A percentile compares a stretch with the other conserved stretches of the same genome.
Conservation (phyloP, 2,113 vertebrate genomes). For the Vanacampus margaritifer region DNA sequence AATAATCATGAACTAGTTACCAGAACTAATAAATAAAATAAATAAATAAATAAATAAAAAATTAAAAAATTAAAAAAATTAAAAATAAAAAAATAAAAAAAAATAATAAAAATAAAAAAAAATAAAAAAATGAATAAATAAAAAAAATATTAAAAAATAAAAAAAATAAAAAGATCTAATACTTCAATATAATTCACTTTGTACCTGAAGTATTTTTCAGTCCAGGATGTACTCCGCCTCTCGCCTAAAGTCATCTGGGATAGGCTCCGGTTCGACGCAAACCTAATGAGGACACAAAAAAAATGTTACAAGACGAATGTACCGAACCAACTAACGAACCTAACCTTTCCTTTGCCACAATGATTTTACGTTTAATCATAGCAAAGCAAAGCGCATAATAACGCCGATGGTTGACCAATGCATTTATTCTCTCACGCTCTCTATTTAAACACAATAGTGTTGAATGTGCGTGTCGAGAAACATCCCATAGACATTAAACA, state of each 20-base stretch:
- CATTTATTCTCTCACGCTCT: constrained; percentile 8
- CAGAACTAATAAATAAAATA: too few species aligned
- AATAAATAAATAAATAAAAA: too few species aligned
- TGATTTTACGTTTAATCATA: constrained; percentile 29
- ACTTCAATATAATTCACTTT: too few species aligned
- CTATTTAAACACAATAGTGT: constrained; percentile 6
- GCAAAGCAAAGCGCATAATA: constrained; percentile 33
- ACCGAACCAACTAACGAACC: background rate
- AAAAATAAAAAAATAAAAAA: too few species aligned
- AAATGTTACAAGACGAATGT: background rate
- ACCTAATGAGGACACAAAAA: background rate
- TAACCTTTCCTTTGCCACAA: constrained; percentile 3
- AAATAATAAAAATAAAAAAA: too few species aligned
- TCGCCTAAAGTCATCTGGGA: background rate
- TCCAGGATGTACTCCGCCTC: background rate
- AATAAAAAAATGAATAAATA: too few species aligned
- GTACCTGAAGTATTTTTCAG: too few species aligned
- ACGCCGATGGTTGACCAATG: constrained; percentile 28
- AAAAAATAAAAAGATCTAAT: too few species aligned
- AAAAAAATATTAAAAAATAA: too few species aligned
- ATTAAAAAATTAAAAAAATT: too few species aligned
- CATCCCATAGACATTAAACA: constrained; percentile 30
- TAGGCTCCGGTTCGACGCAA: background rate
- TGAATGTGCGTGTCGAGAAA: background rate
- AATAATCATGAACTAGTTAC: background rate